Evolutionary conservation across 1,140 invertebrate species (phyloP), one percentile per base, ranked within the genome.

Genomic region (Ptiloglossa arizonensis): DNA sequence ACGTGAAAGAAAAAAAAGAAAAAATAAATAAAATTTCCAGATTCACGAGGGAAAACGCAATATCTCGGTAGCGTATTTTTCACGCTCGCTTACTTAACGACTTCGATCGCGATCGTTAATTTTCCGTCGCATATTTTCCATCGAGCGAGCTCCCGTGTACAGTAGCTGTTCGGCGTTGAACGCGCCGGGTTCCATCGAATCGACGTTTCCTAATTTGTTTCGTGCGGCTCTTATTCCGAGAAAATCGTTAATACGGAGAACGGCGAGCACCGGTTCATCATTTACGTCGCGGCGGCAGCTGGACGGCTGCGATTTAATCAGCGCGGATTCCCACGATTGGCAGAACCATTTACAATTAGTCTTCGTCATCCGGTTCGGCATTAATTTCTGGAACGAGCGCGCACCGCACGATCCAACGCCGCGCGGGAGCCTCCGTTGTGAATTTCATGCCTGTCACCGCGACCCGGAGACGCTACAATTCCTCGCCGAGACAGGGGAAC

Each of bases 271-370:
- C 54, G 46, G 69, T 71, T 83, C 77, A 80, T 83, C 81, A 80
- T 69, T 84, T 71, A 71, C 48, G 44, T 71, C 48, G n/a, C 63
- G 46, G 50, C 50, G 48, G 52, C 66, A 44, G 35, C 78, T 52
- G 69, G 46, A 24, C 63, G 67, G 29, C 54, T 38, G 70, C 77
- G 60, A 83, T 86, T 52, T 83, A 79, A 83, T 86, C 73, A 80
- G 52, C 54, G 54, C 73, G 41, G 68, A 79, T 87, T 87, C 84
- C 64, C 86, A 87, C 86, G 86, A 86, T 86, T 79, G 73, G 76
- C 64, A 77, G 69, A 81, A 70, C 60, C 73, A 68, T 82, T 84
- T 84, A 81, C 84, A 86, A 86, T 87, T 86, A 86, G 68, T 77
- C 69, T 57, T 67, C 82, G 54, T 87, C 81, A 78, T 82, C 85